Evolutionary conservation across 2,797 vertebrate genomes (phyloP), one percentile per base, ranked within the genome.

Genomic region (Pangasius macronema): DNA sequence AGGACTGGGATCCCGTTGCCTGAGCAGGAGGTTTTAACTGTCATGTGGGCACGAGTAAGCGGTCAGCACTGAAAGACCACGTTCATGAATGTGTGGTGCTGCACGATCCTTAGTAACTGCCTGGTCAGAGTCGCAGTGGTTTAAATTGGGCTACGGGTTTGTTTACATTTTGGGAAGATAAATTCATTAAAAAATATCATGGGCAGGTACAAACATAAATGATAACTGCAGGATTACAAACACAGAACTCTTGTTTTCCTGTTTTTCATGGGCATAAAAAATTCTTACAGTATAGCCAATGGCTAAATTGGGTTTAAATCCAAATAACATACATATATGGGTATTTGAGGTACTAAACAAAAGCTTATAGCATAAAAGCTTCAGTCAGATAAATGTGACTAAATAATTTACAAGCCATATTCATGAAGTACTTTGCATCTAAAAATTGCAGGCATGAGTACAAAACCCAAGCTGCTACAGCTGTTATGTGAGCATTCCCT

Each of bases 381-480:
- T 39, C 22, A 42, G 22, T 27, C 11, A 5, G 11, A 61, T 42
- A 42, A 61, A 61, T 7, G 10, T 61, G 24, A n/a, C 36, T 14
- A 81, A 61, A 61, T 81, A 49, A 82, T 65, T 20, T 63, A 63
- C 27, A 49, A 82, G 59, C 27, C 14, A 65, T 65, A 65, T 49
- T 65, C 59, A 82, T 49, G 80, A 63, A 18, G 16, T 61, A 9
- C 55, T 81, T 81, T 63, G 39, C 24, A 30, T 65, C 27, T 20
- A 82, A 46, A 24, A 82, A 49, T 80, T 49, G 30, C 14, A 82
- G 80, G 39, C 59, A 18, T 49, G 27, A 27, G 36, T 61, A 65
- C 59, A 46, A 82, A 65, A 49, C 36, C 36, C 36, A n/a, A 63
- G 79, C 16, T 57, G 53, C 30, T 57, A 39, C 30, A 61, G 22